Base-by-base conservation (phyloP, 2,888 invertebrate species). In the Mythimna albipuncta region DNA sequence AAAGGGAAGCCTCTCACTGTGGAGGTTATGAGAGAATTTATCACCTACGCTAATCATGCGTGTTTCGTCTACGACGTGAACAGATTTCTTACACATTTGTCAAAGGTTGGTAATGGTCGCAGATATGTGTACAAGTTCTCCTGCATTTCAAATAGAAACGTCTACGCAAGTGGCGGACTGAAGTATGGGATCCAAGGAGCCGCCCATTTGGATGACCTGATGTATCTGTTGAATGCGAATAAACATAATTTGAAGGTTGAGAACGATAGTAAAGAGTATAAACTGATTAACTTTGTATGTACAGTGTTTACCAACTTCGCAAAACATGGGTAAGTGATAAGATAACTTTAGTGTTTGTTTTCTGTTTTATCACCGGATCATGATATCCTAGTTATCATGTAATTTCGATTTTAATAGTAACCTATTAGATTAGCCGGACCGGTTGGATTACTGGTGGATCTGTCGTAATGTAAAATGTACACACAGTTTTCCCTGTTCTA, bases 281-380 rank as follows among this genome's bases (percentile, higher is more conserved):
- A 90, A 41, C 85, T 94, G 75, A 83, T 94, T 6, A 84, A 91
- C 26, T 88, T 91, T 26, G 88, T 86, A 0, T 92, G 92, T 74
- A 82, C 82, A 0, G 69, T 93, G 7, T 93, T 93, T 62, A 92
- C 91, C 0, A 94, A 94, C 75, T 93, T 94, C 69, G 93, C 93
- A 6, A 93, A 93, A 85, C 91, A 87, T 75, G 93, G 94, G 94
- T 93, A 75, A 91, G 92, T 88, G 13, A 55, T 64, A 69, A 65
- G 32, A 75, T 38, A 72, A 57, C 2, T 41, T n/a, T 54, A n/a
- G 10, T 47, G 35, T 59, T 70, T 70, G 10, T 47, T 70, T 32
- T 19, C 2, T 7, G 26, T 61, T 44, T 47, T 58, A 38, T 57
- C 54, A 55, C 13, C 6, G 4, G 38, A 41, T 38, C 6, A 11